Conservation (phyloP, 2,113 vertebrate species). For the Salvelinus alpinus region DNA sequence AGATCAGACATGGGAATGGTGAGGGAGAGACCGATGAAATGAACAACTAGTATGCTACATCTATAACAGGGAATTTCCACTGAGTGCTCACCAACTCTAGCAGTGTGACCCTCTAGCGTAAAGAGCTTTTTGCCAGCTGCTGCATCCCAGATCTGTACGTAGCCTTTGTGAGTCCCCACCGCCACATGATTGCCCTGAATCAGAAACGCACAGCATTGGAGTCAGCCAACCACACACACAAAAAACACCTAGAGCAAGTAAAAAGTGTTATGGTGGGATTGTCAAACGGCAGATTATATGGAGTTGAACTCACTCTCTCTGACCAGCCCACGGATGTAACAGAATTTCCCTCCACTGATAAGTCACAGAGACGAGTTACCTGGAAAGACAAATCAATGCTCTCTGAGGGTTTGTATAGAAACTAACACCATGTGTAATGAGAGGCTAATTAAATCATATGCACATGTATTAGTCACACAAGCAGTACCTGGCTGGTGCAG, state of each 20-base stretch:
- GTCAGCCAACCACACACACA: background rate
- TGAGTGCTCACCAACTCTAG: conserved; percentile 89
- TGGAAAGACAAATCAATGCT: conserved; percentile 45
- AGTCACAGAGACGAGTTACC: conserved; percentile 96
- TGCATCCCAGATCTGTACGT: conserved; percentile 98
- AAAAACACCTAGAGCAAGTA: background rate
- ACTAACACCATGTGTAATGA: background rate
- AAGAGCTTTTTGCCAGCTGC: conserved; percentile 96
- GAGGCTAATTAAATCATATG: background rate
- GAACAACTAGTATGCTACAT: background rate
- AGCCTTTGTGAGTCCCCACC: conserved; percentile 96
- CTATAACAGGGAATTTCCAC: background rate
- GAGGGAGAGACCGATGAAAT: background rate
- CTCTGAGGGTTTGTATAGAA: background rate
- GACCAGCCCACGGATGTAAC: conserved; percentile 99
- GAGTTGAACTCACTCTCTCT: conserved; percentile 82
- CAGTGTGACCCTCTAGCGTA: conserved; percentile 93
- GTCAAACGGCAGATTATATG: background rate
- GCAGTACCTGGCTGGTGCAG: conserved; percentile 93
- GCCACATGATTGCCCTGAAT: conserved; percentile 94
- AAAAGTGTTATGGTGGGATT: conserved; percentile 5
- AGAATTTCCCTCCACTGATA: conserved; percentile 96
- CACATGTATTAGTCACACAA: background rate
- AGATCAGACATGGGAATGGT: background rate
- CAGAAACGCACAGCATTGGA: background rate